Percentiles rank a stretch among this genome's conserved stretches.
Evolutionary conservation across 2,888 invertebrate species (phyloP).

Genomic region (Polydrusus tereticollis): DNA sequence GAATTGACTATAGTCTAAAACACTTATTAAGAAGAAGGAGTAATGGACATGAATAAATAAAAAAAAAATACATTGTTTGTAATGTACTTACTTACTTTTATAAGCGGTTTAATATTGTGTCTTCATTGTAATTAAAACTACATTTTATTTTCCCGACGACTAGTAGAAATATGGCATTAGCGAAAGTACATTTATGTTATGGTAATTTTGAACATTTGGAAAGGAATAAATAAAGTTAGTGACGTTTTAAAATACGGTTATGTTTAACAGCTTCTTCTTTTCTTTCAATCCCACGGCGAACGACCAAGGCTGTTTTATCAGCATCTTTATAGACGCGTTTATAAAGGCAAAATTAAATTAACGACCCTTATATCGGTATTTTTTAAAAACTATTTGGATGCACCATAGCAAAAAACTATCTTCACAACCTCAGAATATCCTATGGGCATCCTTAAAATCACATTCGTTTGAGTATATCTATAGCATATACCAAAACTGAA

Average conservation of each 20-base stretch:
- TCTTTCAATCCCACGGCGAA: not conserved
- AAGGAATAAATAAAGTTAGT: not conserved
- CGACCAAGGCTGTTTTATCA: too few species aligned
- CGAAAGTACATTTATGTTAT: not conserved
- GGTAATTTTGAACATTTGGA: conserved; percentile 26
- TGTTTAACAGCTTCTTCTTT: not conserved
- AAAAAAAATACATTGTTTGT: not conserved
- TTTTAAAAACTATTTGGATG: too few species aligned
- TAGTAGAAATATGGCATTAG: not conserved
- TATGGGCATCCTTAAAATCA: too few species aligned
- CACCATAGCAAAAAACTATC: too few species aligned
- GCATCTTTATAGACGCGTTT: too few species aligned
- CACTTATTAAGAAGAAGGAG: not conserved
- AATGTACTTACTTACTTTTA: not conserved
- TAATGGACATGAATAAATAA: not conserved
- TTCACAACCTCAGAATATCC: too few species aligned
- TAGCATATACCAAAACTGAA: too few species aligned
- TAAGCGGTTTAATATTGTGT: not conserved
- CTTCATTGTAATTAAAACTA: not conserved
- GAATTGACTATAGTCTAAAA: conserved; percentile 17
- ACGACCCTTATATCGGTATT: too few species aligned
- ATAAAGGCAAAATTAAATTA: too few species aligned
- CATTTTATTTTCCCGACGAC: not conserved
- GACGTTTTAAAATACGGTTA: conserved; percentile 6
- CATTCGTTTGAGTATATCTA: too few species aligned